Base-by-base conservation (phyloP, 1,140 invertebrate species). In the Heliconius hermathena region DNA sequence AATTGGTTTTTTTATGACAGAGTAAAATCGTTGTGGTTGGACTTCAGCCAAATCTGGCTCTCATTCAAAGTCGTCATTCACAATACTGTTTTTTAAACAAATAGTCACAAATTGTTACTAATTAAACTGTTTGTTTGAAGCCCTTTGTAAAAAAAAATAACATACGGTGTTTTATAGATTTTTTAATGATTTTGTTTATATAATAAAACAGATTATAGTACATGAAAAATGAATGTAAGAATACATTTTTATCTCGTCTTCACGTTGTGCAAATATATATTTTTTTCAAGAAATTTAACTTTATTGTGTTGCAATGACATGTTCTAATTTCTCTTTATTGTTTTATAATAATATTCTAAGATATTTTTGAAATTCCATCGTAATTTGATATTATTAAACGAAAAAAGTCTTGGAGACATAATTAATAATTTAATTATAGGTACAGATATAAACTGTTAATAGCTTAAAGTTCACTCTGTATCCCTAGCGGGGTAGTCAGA, bases 1-100 rank as follows among this genome's bases (percentile, higher is more conserved):
- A 85, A 84, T 80, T 80, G 82, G 81, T 4, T 46, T 83, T 83
- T 85, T 82, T 87, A 83, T 71, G 81, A 82, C 81, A 91, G 83
- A 88, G 86, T 89, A 86, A 83, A 85, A 90, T 91, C 85, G 83
- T 78, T 73, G 49, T 73, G 80, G 38, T 87, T 91, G 90, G 89
- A 86, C 20, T 82, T 81, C 60, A 76, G 81, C 74, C 77, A 77
- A 78, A 71, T 78, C 49, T 41, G 29, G 76, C 76, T 81, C 72
- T 79, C 86, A 89, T 89, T 88, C 82, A 86, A 36, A 73, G 52
- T 80, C 83, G 82, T 89, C 88, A 89, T 89, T 90, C 86, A 90
- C 82, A 76, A 78, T 74, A 13, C 11, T 26, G 22, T 16, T 26
- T 22, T n/a, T 26, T 66, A 66, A 66, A 66, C 60, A 66, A 66